These are phyloP conservation scores for Hypotaenidia okinawae DNA, from an alignment of 2,797 vertebrate genomes.

Conservation along the genomic window DNA sequence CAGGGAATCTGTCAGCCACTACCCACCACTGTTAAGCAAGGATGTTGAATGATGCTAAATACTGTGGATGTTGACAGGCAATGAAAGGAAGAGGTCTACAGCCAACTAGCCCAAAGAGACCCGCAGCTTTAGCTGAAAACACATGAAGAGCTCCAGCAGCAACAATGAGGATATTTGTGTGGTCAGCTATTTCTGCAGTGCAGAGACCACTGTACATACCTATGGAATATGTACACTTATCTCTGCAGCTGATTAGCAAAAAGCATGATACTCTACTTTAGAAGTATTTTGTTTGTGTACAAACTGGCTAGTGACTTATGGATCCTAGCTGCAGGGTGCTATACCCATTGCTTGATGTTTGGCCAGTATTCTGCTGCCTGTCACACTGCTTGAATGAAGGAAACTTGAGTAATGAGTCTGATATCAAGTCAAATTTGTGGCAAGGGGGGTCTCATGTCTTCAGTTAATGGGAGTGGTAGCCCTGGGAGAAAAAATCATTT, in stretches of 20 bases:
- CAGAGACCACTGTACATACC: not conserved
- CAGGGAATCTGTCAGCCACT: not conserved
- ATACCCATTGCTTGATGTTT: not conserved
- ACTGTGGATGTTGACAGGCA: not conserved
- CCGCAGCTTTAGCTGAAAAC: not conserved
- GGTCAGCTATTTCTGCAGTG: not conserved
- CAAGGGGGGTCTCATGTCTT: not conserved
- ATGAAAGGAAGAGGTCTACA: not conserved
- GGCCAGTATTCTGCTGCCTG: slow-evolving; percentile 26
- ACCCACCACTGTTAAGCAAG: not conserved
- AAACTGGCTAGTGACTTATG: not conserved
- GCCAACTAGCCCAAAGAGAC: not conserved
- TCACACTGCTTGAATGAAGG: not conserved
- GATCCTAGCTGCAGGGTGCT: not conserved
- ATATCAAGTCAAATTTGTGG: slow-evolving; percentile 36
- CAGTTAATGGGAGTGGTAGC: slow-evolving; percentile 28
- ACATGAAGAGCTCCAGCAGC: not conserved
- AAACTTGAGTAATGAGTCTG: slow-evolving; percentile 44
- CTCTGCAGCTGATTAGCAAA: not conserved
- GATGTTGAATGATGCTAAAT: not conserved
- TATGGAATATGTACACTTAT: not conserved
- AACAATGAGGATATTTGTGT: not conserved
- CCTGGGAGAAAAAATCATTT: slow-evolving; percentile 44
- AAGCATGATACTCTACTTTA: not conserved
- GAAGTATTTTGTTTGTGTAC: not conserved